These are phyloP conservation scores for Hirudo medicinalis DNA, from an alignment of 1,140 invertebrate species.

Conservation along the genomic window DNA sequence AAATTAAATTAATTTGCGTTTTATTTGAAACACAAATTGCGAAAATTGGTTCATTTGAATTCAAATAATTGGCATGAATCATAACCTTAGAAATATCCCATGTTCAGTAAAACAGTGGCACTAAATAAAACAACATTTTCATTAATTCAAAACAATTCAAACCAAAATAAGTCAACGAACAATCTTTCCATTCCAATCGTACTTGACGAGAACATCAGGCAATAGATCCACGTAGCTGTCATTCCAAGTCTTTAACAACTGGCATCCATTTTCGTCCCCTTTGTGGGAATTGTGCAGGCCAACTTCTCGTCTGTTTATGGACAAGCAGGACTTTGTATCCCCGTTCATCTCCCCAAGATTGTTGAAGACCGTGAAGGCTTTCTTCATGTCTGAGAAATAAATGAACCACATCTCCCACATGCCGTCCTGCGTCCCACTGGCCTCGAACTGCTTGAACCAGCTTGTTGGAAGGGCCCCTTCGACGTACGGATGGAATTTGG, in stretches of 20 bases:
- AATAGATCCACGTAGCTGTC: not conserved
- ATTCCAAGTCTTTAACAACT: slow-evolving; percentile 7
- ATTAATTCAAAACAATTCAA: no score
- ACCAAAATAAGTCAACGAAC: not conserved
- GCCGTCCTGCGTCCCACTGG: slow-evolving; percentile 12
- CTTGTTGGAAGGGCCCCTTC: slow-evolving; percentile 5
- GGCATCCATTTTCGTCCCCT: not conserved
- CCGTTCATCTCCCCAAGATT: slow-evolving; percentile 5
- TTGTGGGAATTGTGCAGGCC: slow-evolving; percentile 11
- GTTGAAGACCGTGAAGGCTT: slow-evolving; percentile 18
- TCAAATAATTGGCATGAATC: no score
- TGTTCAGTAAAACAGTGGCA: no score
- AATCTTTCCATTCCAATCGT: slow-evolving; percentile 12
- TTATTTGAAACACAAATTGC: no score
- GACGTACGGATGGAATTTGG: slow-evolving; percentile 8
- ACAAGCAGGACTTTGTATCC: slow-evolving; percentile 1
- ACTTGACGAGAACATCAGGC: not conserved
- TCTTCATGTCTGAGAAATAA: slow-evolving; percentile 27
- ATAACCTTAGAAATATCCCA: no score
- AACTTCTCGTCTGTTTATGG: slow-evolving; percentile 7
- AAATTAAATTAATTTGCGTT: no score
- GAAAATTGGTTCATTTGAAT: no score
- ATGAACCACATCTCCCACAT: slow-evolving; percentile 35
- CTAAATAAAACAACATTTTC: no score
- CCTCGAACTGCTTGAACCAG: slow-evolving; percentile 17